phyloP scores from a whole-genome alignment of 1,140 invertebrate genomes.

The Bombus ignitus region DNA sequence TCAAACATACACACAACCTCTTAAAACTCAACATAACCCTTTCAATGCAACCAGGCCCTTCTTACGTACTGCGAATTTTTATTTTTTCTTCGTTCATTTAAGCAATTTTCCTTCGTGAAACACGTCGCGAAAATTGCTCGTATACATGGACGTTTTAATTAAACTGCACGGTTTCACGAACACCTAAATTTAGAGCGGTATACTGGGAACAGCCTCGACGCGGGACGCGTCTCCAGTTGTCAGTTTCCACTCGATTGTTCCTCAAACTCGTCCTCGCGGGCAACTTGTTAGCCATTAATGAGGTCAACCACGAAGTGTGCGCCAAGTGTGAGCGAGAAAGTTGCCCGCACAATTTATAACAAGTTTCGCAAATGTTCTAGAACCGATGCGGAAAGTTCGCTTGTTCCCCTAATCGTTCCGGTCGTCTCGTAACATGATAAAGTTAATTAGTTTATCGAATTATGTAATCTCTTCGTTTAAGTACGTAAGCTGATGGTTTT shows the following conservation, averaged over 20 bases:
- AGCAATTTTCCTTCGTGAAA: neutral
- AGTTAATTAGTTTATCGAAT: conserved; percentile 17
- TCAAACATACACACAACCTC: neutral
- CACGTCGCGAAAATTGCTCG: neutral
- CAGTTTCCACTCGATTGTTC: conserved; percentile 38
- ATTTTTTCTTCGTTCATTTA: neutral
- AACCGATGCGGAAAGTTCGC: neutral
- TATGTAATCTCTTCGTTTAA: neutral
- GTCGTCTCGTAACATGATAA: neutral
- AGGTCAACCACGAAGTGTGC: conserved; percentile 31
- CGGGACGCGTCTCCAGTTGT: conserved; percentile 18
- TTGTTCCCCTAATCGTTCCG: conserved; percentile 6
- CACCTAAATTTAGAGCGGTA: neutral
- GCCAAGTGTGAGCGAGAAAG: conserved; percentile 8
- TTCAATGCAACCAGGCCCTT: neutral
- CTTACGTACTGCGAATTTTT: neutral
- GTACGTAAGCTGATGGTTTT: neutral
- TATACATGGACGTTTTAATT: neutral
- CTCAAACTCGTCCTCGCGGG: conserved; percentile 15
- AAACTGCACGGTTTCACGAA: neutral
- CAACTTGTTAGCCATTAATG: conserved; percentile 34
- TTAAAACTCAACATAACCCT: neutral
- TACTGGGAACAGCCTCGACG: neutral
- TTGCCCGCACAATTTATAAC: conserved; percentile 7
- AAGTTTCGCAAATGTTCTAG: conserved; percentile 18